A percentile compares a stretch with the other conserved stretches of the same genome.
Evolutionary conservation across 2,888 invertebrate species (phyloP).

Genomic region (Molanna angustata): DNA sequence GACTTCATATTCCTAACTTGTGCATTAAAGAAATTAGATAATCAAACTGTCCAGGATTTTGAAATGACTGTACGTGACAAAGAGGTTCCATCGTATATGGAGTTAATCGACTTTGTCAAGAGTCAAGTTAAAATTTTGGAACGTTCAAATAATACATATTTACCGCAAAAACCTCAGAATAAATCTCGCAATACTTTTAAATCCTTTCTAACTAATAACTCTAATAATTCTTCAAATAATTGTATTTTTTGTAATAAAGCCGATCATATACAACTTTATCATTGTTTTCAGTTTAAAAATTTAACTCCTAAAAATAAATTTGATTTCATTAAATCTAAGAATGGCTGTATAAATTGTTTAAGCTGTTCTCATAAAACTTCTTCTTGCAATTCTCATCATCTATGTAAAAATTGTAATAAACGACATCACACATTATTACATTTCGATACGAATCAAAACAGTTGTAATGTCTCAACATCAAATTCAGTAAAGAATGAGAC

Average conservation of each 20-base stretch:
- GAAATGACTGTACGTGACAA: not conserved
- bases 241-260: not conserved
- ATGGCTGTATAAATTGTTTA: constrained; percentile 4
- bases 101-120: not conserved
- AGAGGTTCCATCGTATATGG: not conserved
- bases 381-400: not conserved
- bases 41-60: not conserved
- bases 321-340: not conserved
- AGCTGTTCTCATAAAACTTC: not conserved
- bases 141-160: too few relatives aligned
- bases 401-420: constrained; percentile 3
- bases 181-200: not conserved
- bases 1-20: not conserved
- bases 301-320: not conserved
- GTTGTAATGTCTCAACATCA: too few relatives aligned
- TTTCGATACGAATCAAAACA: too few relatives aligned
- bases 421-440: constrained; percentile 1
- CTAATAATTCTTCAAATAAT: not conserved
- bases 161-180: too few relatives aligned
- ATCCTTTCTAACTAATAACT: not conserved
- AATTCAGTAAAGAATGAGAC: not conserved
- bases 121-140: not conserved
- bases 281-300: not conserved
- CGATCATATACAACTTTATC: constrained; percentile 1
- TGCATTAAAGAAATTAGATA: not conserved